Base-by-base conservation (phyloP, 2,113 vertebrate genomes). In the Hyla sarda region DNA sequence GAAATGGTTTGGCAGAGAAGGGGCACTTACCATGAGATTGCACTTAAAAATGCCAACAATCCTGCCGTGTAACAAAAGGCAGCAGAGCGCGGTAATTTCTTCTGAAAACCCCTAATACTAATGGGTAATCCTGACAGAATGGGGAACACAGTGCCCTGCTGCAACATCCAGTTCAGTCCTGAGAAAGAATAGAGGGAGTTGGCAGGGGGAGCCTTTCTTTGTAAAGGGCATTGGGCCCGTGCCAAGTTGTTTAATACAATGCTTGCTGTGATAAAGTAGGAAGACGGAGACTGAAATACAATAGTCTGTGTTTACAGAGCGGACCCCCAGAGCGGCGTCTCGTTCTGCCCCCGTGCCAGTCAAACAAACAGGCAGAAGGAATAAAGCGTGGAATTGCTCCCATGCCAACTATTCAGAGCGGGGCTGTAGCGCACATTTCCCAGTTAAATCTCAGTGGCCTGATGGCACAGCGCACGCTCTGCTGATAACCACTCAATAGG, bases 401-500 rank as follows among this genome's bases (percentile, higher is more conserved):
- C 84, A 11, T 56, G 84, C 48, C 75, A 45, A 77, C 65, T 2
- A 72, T 72, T 86, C 47, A 56, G 48, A 21, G 16, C 34, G 32
- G 5, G 12, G 14, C 17, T 9, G n/a, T 25, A 11, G 28, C 4
- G 30, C 74, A 34, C 47, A 37, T 23, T 69, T 48, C 80, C 41
- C 41, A 21, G n/a, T 30, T 67, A 30, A 21, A 60, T 50, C 41
- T 69, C 58, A 17, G 72, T 34, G 62, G 62, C 58, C 81, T 12
- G 50, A 3, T 32, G 62, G 19, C 23, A 58, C 71, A 11, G 34
- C 25, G 28, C 52, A 16, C 32, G 8, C 62, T 19, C 14, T 1
- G 84, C 74, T 86, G 76, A 86, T 86, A 86, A 80, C 21, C 84
- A 7, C 84, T 79, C 75, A 72, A 86, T 86, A 58, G 62, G 48